Base-by-base conservation (phyloP, 2,797 vertebrate species). In the Poecile montanus region DNA sequence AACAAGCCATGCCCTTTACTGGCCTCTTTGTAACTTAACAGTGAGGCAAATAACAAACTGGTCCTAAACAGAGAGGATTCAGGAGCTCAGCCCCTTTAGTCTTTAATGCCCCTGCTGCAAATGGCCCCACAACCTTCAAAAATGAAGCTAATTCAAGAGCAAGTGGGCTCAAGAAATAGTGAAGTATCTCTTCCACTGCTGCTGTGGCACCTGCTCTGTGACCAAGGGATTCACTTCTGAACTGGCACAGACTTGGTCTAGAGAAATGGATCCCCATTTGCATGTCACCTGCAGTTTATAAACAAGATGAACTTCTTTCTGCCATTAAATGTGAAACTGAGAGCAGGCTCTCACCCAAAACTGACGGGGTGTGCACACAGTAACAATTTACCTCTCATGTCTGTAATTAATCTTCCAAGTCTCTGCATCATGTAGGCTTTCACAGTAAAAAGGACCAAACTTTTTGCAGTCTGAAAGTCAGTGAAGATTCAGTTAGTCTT, bases 401-500 rank as follows among this genome's bases (percentile, higher is more conserved):
- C 72, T 73, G 66, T 61, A 86, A 93, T 93, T 91, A 88, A 94
- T 88, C 79, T 86, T 88, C 83, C 62, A 36, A 53, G n/a, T 47
- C 77, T 85, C 82, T 73, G 57, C 32, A 84, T 1, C 10, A 44
- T 44, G 54, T 56, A 75, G 62, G 48, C 19, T 10, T 85, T 79
- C 20, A 10, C 53, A 58, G 61, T 30, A 68, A 93, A 93, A 92
- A 93, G 57, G 47, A 92, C 60, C 60, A 75, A 94, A 90, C 53
- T 57, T 58, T 51, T 81, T 56, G 47, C 13, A 93, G 53, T 88
- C 85, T 94, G 79, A 93, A 92, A 95, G 79, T 88, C 91, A 91
- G 77, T 36, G 48, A 91, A 80, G 85, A 84, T 90, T 91, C 91
- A 66, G 73, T 67, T 84, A 90, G 83, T 94, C 94, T 89, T 95